phyloP scores from a whole-genome alignment of 2,797 vertebrate species.

The Carduelis carduelis region DNA sequence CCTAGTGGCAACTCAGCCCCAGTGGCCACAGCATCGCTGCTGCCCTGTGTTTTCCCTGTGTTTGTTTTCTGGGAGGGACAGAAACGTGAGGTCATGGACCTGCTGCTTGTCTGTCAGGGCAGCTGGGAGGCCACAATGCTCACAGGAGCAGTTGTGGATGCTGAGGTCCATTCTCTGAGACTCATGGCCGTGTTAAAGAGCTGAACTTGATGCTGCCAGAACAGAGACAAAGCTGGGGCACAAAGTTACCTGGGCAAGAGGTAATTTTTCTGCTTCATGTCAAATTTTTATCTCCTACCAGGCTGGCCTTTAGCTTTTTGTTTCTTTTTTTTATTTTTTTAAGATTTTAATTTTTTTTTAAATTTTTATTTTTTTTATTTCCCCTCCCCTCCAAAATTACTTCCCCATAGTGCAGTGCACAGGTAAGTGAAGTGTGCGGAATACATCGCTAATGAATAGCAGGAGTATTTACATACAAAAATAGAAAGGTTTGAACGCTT shows the following conservation, averaged over 20 bases:
- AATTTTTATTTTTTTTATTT: neutral
- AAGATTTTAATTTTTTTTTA: neutral
- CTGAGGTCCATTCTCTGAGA: accelerated
- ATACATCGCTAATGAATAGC: conserved; percentile 6
- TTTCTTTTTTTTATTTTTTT: accelerated
- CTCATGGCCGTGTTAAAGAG: accelerated
- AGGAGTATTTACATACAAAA: conserved; percentile 54
- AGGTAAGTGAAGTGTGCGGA: neutral
- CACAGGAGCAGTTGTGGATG: neutral
- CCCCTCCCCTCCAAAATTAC: neutral
- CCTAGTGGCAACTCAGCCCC: neutral
- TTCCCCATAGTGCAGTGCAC: conserved; percentile 14
- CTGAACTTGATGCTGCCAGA: neutral
- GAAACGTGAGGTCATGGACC: neutral
- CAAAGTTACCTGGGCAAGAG: neutral
- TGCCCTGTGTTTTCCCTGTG: accelerated
- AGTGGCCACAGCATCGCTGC: neutral
- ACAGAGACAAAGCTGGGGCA: neutral
- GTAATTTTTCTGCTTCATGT: neutral
- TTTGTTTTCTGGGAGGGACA: neutral
- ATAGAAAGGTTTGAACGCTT: neutral
- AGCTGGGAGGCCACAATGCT: neutral
- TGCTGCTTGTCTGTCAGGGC: neutral
- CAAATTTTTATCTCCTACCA: neutral
- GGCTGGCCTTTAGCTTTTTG: neutral